Conservation (phyloP, 1,140 invertebrate species). For the Drosophila persimilis region DNA sequence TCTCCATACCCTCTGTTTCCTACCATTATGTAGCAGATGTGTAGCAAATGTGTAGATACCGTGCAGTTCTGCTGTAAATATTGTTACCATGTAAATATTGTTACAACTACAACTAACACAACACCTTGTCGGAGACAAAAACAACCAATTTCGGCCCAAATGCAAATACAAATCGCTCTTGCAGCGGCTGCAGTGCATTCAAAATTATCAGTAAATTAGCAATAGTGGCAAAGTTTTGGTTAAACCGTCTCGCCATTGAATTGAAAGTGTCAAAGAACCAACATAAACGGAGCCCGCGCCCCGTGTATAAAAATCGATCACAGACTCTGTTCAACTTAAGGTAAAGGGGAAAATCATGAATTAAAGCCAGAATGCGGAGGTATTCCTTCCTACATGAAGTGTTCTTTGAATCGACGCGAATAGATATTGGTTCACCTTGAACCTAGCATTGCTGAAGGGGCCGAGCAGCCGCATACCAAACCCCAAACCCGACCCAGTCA, state of each 20-base stretch:
- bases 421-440: constrained; percentile 56
- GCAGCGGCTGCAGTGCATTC: constrained; percentile 51
- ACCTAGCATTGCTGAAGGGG: constrained; percentile 37
- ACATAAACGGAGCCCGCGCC: background rate
- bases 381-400: background rate
- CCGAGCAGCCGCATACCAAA: constrained; percentile 20
- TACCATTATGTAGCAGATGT: too few relatives aligned
- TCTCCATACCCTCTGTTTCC: too few relatives aligned
- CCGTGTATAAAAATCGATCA: constrained; percentile 35
- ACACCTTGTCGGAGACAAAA: too few relatives aligned
- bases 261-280: background rate
- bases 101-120: too few relatives aligned
- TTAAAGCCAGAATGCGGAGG: constrained; percentile 9
- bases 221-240: background rate
- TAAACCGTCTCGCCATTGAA: background rate
- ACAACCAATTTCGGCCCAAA: constrained; percentile 13
- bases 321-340: constrained; percentile 26
- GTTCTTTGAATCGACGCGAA: background rate
- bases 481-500: constrained; percentile 19
- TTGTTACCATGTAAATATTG: too few relatives aligned
- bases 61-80: too few relatives aligned
- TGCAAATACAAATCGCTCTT: constrained; percentile 45
- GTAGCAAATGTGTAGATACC: too few relatives aligned
- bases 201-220: constrained; percentile 31
- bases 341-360: constrained; percentile 29